phyloP scores from a whole-genome alignment of 35 echinoderm and acorn worm genomes.

The Ophiothrix spiculata region DNA sequence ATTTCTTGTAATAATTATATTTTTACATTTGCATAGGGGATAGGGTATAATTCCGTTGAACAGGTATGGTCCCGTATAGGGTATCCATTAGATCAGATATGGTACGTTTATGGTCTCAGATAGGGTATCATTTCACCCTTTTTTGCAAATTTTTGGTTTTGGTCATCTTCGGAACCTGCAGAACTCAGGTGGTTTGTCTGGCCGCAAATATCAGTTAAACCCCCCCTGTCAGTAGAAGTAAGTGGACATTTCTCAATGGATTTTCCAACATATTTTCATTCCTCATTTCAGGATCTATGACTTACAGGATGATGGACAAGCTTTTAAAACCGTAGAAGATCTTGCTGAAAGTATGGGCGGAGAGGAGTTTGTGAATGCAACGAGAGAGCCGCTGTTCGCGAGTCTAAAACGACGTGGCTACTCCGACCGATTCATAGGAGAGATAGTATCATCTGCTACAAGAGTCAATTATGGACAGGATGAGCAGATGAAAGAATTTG shows the following conservation, averaged over 20 bases:
- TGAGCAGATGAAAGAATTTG: slow-evolving; percentile 67
- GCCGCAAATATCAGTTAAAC: too few species aligned
- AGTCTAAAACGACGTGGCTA: slow-evolving; percentile 43
- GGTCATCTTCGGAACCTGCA: too few species aligned
- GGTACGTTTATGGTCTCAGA: too few species aligned
- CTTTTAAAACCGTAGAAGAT: slow-evolving; percentile 29
- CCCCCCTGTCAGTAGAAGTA: too few species aligned
- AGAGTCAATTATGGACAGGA: slow-evolving; percentile 77
- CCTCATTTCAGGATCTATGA: slow-evolving; percentile 54
- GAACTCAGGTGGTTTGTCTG: too few species aligned
- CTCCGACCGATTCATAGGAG: slow-evolving; percentile 57
- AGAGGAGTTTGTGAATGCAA: slow-evolving; percentile 41
- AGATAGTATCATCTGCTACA: slow-evolving; percentile 64
- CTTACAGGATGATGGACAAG: slow-evolving; percentile 39
- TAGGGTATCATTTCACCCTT: too few species aligned
- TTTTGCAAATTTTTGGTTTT: too few species aligned
- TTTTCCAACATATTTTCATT: slow-evolving; percentile 1
- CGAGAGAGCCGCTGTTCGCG: slow-evolving; percentile 18
- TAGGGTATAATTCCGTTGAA: too few species aligned
- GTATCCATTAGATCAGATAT: too few species aligned
- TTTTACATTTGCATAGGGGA: too few species aligned
- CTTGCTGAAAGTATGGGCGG: slow-evolving; percentile 61
- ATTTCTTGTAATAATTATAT: too few species aligned
- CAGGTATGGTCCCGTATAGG: too few species aligned
- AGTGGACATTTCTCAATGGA: neutral